A percentile compares a stretch with the other conserved stretches of the same genome.
phyloP scores from a whole-genome alignment of 35 echinoderm and acorn worm genomes.

The Stichopus chloronotus region DNA sequence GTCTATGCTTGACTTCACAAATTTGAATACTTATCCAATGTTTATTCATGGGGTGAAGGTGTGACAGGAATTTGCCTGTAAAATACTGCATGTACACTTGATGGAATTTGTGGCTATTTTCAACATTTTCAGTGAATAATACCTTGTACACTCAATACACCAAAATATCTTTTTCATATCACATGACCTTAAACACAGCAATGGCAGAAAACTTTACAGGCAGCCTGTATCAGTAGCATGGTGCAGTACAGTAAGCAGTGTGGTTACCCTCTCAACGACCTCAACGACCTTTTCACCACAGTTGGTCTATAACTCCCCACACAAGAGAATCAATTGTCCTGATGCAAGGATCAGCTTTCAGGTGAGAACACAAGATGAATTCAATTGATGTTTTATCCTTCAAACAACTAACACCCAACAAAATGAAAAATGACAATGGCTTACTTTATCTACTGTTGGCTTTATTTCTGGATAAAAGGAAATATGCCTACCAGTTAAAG shows the following conservation, averaged over 20 bases:
- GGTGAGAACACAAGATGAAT: not conserved
- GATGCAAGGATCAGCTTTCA: not conserved
- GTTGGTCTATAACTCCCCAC: not conserved
- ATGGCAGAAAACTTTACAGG: no score
- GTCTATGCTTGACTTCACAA: no score
- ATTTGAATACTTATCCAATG: no score
- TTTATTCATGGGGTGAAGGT: no score
- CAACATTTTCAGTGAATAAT: no score
- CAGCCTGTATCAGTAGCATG: not conserved
- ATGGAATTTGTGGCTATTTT: no score
- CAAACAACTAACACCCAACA: not conserved
- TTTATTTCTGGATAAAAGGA: not conserved
- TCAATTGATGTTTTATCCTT: not conserved
- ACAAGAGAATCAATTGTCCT: constrained; percentile 15
- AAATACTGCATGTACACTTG: no score
- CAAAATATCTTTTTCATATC: no score
- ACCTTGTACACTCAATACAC: no score
- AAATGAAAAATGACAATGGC: constrained; percentile 7
- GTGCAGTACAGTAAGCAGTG: not conserved
- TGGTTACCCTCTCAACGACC: constrained; percentile 7
- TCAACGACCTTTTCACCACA: constrained; percentile 22
- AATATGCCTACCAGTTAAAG: not conserved
- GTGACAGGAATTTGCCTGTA: no score
- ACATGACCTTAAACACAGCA: no score
- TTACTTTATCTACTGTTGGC: not conserved